Base-by-base conservation (phyloP, 92 coral and sea anemone species). In the Porites cylindrica region DNA sequence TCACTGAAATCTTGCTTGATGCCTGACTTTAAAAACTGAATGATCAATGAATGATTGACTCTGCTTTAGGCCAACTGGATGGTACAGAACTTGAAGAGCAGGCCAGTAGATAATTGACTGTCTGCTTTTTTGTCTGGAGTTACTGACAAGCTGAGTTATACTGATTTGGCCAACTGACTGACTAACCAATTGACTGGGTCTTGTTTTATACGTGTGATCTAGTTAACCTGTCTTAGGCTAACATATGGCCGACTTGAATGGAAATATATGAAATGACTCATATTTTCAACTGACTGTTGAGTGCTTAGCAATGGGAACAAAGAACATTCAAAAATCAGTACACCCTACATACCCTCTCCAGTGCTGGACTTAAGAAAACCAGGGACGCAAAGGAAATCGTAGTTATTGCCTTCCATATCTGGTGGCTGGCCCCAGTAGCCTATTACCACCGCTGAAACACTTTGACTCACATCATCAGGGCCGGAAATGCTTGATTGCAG, bases 401-500 rank as follows among this genome's bases (percentile, higher is more conserved):
- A 21, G 5, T 77, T 62, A 0, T 76, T 61, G 1, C 70, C 66
- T 0, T 53, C 21, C 50, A 90, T 75, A 1, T 21, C 70, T 56
- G 75, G 17, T 0, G 93, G 93, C 52, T 81, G 79, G 6, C 77
- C 81, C 93, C 93, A 90, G 82, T 86, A 86, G 0, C 93, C 93
- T 10, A 80, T 53, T 2, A 81, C 88, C 10, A 90, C 86, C 19
- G 12, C 80, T 6, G 47, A 38, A 38, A 38, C 47, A 38, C 47
- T 38, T 38, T 38, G 47, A 1, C 61, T 56, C 10, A 56, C 61
- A 56, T 10, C 61, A 56, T 56, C 61, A 56, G 61, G 4, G 16
- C 10, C 4, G 6, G 86, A 24, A 14, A 1, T 12, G 54, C 56
- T 76, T 78, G 51, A 73, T 17, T 72, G 20, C 7, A 83, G 60